phyloP scores from a whole-genome alignment of 2,888 invertebrate genomes.

The Erebia ligea region DNA sequence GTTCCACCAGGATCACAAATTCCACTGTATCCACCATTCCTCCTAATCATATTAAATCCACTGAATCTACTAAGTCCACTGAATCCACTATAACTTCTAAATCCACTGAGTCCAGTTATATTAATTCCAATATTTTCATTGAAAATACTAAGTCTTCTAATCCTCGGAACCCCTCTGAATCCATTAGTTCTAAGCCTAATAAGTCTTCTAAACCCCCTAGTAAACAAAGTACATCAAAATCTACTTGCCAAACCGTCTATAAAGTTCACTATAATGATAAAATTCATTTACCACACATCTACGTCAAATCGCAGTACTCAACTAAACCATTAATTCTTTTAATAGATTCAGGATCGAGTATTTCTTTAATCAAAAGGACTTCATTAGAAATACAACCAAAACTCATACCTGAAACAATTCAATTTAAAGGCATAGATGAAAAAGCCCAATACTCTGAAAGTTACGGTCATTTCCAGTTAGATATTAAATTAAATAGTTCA shows the following conservation, averaged over 20 bases:
- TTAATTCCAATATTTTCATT: no score
- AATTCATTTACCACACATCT: neutral
- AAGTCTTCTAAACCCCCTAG: neutral
- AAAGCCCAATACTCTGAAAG: neutral
- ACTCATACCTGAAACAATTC: neutral
- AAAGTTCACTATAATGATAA: slow-evolving; percentile 4
- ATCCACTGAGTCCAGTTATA: no score
- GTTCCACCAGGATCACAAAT: no score
- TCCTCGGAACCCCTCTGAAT: no score
- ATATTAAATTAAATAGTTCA: neutral
- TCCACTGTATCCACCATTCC: no score
- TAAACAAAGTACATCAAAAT: neutral
- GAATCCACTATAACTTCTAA: no score
- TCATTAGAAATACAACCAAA: slow-evolving; percentile 1
- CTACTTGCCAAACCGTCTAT: neutral
- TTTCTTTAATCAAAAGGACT: neutral
- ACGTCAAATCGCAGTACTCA: slow-evolving; percentile 3
- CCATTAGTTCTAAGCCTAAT: no score
- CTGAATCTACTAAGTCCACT: no score
- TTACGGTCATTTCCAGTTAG: neutral
- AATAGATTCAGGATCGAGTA: neutral
- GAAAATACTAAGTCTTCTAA: no score
- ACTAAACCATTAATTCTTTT: neutral
- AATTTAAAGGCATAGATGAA: neutral
- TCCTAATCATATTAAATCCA: no score